A percentile compares a stretch with the other conserved stretches of the same genome.
These are phyloP conservation scores for Cyprinodon diabolis DNA, from an alignment of 2,797 vertebrate genomes.

Conservation along the genomic window DNA sequence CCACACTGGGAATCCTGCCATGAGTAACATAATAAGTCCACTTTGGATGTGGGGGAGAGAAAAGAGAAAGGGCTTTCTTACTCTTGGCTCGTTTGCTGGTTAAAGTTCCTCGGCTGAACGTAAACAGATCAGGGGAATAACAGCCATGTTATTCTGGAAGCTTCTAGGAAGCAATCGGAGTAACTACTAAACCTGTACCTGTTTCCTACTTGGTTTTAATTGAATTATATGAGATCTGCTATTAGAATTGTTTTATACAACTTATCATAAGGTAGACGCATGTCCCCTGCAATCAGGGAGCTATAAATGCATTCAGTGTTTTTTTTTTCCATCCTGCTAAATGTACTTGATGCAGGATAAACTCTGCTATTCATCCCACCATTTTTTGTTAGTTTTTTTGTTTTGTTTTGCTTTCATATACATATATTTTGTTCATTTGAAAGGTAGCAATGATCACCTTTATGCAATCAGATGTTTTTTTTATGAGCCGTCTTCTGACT, in stretches of 20 bases:
- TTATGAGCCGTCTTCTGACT: background rate
- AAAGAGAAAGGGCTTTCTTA: conserved; percentile 40
- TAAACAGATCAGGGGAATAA: conserved; percentile 74
- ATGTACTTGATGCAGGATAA: background rate
- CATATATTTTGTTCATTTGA: background rate
- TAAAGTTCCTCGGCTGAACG: conserved; percentile 70
- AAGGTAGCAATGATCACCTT: background rate
- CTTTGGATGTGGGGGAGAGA: conserved; percentile 66
- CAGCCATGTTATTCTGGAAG: conserved; percentile 57
- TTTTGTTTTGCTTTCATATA: background rate
- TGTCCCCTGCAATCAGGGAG: background rate
- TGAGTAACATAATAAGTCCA: conserved; percentile 78
- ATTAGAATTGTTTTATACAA: background rate
- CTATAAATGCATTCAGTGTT: background rate
- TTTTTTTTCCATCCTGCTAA: background rate
- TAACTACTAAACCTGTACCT: conserved; percentile 59
- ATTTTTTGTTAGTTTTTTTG: background rate
- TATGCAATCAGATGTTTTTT: background rate
- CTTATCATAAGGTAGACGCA: conserved; percentile 9
- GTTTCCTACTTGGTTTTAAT: background rate
- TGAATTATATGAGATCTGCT: background rate
- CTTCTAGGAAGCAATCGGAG: conserved; percentile 53
- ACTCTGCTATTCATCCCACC: too few species aligned
- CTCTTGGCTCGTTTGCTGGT: conserved; percentile 58
- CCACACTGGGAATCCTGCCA: conserved; percentile 79